Percentiles rank a stretch among this genome's conserved stretches.
These are phyloP conservation scores for Eupelmus urozonus DNA, from an alignment of 2,888 invertebrate species.

Conservation along the genomic window DNA sequence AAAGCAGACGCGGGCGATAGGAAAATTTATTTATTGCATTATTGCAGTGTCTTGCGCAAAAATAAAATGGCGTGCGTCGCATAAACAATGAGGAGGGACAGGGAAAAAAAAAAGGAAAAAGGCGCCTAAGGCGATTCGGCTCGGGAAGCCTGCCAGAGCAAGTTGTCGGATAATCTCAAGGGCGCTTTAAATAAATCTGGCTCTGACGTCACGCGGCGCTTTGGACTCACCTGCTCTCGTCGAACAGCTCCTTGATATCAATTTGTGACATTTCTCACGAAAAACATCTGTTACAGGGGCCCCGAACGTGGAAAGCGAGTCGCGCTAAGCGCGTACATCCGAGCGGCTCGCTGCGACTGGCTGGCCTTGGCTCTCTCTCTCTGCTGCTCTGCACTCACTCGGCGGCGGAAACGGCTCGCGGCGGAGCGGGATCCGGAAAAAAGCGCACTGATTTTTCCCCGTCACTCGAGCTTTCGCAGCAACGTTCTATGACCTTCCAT, in stretches of 20 bases:
- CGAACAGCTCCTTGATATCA: slow-evolving; percentile 75
- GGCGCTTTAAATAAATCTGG: slow-evolving; percentile 47
- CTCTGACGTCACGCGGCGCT: slow-evolving; percentile 42
- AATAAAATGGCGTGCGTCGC: slow-evolving; percentile 38
- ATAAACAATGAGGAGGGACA: slow-evolving; percentile 46
- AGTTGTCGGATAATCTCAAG: not conserved
- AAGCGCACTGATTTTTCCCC: slow-evolving; percentile 14
- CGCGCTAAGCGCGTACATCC: too few relatives aligned
- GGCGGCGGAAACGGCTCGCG: too few relatives aligned
- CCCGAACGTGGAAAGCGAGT: slow-evolving; percentile 30
- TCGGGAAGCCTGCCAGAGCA: slow-evolving; percentile 27
- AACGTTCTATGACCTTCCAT: slow-evolving; percentile 59
- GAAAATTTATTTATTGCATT: slow-evolving; percentile 11
- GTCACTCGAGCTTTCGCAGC: slow-evolving; percentile 23
- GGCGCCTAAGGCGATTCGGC: slow-evolving; percentile 6
- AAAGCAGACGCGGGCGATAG: too few relatives aligned
- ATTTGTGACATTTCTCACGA: slow-evolving; percentile 76
- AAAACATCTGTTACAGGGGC: slow-evolving; percentile 71
- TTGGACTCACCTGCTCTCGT: slow-evolving; percentile 76
- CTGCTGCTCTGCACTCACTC: too few relatives aligned
- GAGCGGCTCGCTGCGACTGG: too few relatives aligned
- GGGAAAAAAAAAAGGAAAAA: not conserved
- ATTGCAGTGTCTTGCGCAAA: not conserved
- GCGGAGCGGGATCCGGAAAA: too few relatives aligned
- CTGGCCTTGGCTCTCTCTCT: too few relatives aligned